These are phyloP conservation scores for Dasypus novemcinctus DNA, from an alignment of 2,113 vertebrate genomes.

Conservation along the genomic window DNA sequence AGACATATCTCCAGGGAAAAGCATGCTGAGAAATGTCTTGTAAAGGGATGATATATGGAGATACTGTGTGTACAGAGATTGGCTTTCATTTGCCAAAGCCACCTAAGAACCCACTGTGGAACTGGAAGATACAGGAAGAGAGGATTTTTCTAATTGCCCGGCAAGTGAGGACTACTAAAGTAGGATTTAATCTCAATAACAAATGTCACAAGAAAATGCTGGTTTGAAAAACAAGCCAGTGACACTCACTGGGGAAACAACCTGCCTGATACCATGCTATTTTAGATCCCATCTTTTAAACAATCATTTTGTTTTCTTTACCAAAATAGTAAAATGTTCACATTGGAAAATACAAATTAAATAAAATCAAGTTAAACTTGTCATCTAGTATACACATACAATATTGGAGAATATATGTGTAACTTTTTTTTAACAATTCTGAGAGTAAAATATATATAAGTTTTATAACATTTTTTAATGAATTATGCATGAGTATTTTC, in stretches of 20 bases:
- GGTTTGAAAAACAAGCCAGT: not conserved
- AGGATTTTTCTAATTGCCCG: rapidly evolving
- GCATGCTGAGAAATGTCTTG: not conserved
- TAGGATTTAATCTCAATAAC: not conserved
- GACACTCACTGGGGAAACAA: not conserved
- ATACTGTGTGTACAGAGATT: rapidly evolving
- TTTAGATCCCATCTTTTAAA: not conserved
- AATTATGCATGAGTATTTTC: not conserved
- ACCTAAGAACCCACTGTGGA: not conserved
- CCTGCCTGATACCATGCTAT: not conserved
- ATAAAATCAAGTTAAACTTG: not conserved
- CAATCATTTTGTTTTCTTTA: not conserved
- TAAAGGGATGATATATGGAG: not conserved
- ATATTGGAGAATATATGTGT: not conserved
- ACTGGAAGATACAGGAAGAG: too few relatives aligned
- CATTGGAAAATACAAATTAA: not conserved
- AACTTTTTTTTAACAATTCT: not conserved
- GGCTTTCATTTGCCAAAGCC: not conserved
- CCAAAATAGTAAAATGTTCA: not conserved
- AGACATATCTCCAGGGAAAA: not conserved
- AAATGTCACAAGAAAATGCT: not conserved
- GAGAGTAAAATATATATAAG: not conserved
- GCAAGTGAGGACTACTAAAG: not conserved
- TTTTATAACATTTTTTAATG: not conserved
- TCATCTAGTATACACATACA: not conserved